Evolutionary conservation across 1,140 invertebrate species (phyloP).

Genomic region (Semibalanus balanoides): DNA sequence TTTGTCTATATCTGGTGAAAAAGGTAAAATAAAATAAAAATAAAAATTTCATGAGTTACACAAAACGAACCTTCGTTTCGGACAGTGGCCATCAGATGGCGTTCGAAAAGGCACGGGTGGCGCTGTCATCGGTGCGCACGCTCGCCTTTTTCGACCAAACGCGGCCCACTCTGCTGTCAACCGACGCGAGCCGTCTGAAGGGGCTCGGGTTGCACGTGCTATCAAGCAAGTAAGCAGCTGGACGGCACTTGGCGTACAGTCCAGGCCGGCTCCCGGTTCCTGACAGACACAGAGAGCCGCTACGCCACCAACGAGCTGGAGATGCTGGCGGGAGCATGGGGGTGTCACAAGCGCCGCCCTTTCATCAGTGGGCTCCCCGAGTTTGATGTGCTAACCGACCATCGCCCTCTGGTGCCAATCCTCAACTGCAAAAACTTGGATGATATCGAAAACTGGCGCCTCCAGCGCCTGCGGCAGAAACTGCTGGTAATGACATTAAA

Average conservation of each 20-base stretch:
- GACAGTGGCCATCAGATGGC: slow-evolving; percentile 15
- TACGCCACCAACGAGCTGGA: slow-evolving; percentile 21
- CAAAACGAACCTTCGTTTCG: slow-evolving; percentile 14
- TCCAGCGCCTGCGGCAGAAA: slow-evolving; percentile 17
- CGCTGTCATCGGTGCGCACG: slow-evolving; percentile 9
- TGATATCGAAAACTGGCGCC: slow-evolving; percentile 15
- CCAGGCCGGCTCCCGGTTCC: slow-evolving; percentile 17
- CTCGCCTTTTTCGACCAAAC: slow-evolving; percentile 14
- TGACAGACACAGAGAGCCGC: slow-evolving; percentile 17
- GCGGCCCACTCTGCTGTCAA: slow-evolving; percentile 12
- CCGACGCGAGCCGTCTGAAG: slow-evolving; percentile 15
- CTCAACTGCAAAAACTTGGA: slow-evolving; percentile 15
- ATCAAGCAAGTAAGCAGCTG: slow-evolving; percentile 2
- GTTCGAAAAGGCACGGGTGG: slow-evolving; percentile 13
- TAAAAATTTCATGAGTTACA: too few species aligned
- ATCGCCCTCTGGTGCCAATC: slow-evolving; percentile 15
- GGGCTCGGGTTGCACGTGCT: slow-evolving; percentile 2
- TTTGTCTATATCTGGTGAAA: too few species aligned
- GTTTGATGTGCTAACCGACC: slow-evolving; percentile 15
- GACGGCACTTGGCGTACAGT: slow-evolving; percentile 11
- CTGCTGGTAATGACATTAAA: slow-evolving; percentile 8
- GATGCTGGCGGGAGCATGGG: slow-evolving; percentile 18
- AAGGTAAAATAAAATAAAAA: too few species aligned
- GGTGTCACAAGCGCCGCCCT: slow-evolving; percentile 20
- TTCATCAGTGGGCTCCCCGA: slow-evolving; percentile 16